These are phyloP conservation scores for Struthidea cinerea DNA, from an alignment of 2,113 vertebrate genomes.

Conservation along the genomic window DNA sequence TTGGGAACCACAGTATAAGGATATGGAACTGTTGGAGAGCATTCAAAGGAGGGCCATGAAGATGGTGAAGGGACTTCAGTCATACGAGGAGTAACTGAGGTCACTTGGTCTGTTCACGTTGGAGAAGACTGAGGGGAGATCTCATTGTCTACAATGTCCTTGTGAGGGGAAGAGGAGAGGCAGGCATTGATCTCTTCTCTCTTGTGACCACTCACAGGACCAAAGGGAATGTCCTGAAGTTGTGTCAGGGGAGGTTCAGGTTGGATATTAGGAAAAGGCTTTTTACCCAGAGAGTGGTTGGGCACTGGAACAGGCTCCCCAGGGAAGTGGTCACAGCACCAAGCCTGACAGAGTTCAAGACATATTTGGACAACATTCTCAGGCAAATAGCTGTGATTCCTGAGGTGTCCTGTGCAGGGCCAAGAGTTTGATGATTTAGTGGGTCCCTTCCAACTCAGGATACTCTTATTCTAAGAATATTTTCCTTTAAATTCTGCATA, in stretches of 20 bases:
- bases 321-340: not conserved
- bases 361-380: not conserved
- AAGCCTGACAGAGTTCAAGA: not conserved
- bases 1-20: not conserved
- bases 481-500: not conserved
- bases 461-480: not conserved
- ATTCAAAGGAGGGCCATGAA: not conserved
- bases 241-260: not conserved
- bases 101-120: not conserved
- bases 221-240: not conserved
- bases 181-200: not conserved
- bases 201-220: not conserved
- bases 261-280: not conserved
- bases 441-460: not conserved
- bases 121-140: not conserved
- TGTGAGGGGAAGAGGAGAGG: not conserved
- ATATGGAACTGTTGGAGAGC: not conserved
- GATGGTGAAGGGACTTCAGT: not conserved
- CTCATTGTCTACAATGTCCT: not conserved
- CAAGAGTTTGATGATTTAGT: not conserved
- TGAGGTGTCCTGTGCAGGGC: not conserved
- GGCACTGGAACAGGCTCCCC: too few relatives aligned
- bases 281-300: not conserved
- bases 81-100: too few relatives aligned
- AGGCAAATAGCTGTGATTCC: not conserved